Percentiles rank a stretch among this genome's conserved stretches.
Evolutionary conservation across 2,888 invertebrate genomes (phyloP).

Genomic region (Octonoba sinensis): DNA sequence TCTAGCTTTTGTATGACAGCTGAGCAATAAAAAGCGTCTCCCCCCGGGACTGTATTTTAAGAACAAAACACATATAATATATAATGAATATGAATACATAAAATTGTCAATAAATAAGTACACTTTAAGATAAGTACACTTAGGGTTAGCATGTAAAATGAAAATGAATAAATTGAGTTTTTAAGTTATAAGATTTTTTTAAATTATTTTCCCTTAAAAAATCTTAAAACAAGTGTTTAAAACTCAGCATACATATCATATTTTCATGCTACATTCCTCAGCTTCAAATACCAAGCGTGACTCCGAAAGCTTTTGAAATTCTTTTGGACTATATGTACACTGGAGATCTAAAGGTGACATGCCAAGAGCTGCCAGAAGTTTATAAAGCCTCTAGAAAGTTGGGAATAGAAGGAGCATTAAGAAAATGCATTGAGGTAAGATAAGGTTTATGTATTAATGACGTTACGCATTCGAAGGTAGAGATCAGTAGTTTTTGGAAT

Average conservation of each 20-base stretch:
- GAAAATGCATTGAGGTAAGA: constrained; percentile 42
- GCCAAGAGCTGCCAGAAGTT: constrained; percentile 53
- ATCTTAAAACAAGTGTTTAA: too few relatives aligned
- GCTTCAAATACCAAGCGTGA: constrained; percentile 47
- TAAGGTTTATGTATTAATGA: background rate
- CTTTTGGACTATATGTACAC: constrained; percentile 54
- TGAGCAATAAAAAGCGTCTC: too few relatives aligned
- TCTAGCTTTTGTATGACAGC: too few relatives aligned
- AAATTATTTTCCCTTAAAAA: too few relatives aligned
- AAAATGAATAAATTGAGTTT: too few relatives aligned
- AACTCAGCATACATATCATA: background rate
- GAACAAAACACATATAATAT: too few relatives aligned
- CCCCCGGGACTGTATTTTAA: too few relatives aligned
- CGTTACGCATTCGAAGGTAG: background rate
- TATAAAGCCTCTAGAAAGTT: constrained; percentile 39
- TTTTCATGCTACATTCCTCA: background rate
- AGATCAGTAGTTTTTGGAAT: background rate
- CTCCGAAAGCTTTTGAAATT: constrained; percentile 45
- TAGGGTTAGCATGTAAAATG: too few relatives aligned
- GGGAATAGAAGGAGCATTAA: constrained; percentile 32
- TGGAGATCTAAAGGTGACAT: constrained; percentile 38
- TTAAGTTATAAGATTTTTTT: too few relatives aligned
- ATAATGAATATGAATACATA: too few relatives aligned
- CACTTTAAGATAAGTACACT: too few relatives aligned
- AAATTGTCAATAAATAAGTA: too few relatives aligned